These are phyloP conservation scores for Palaemon carinicauda DNA, from an alignment of 1,140 invertebrate genomes.

Conservation along the genomic window DNA sequence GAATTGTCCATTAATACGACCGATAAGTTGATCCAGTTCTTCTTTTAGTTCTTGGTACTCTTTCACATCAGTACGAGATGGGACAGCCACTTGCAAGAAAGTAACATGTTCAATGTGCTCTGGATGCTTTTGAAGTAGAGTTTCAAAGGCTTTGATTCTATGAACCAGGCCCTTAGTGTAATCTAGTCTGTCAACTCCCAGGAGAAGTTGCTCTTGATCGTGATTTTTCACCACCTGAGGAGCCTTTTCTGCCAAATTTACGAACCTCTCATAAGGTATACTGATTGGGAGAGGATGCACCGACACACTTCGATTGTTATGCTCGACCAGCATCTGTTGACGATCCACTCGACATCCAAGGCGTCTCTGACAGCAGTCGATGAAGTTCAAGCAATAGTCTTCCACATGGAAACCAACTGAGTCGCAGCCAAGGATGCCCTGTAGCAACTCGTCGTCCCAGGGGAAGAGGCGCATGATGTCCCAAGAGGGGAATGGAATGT, in stretches of 20 bases:
- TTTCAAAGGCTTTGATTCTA: conserved; percentile 83
- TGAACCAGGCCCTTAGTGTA: conserved; percentile 91
- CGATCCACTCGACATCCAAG: conserved; percentile 87
- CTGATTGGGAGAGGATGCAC: conserved; percentile 83
- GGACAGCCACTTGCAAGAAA: conserved; percentile 76
- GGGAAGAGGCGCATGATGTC: conserved; percentile 89
- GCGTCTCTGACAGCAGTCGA: conserved; percentile 87
- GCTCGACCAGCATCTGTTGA: conserved; percentile 85
- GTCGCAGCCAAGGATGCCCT: conserved; percentile 81
- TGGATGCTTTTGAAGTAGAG: conserved; percentile 83
- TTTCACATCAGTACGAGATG: conserved; percentile 87
- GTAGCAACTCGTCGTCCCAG: conserved; percentile 90
- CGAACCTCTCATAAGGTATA: conserved; percentile 87
- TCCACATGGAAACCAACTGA: conserved; percentile 92
- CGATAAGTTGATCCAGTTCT: conserved; percentile 89
- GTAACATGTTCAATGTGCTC: conserved; percentile 83
- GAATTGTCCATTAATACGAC: conserved; percentile 65
- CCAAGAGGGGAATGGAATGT: conserved; percentile 93
- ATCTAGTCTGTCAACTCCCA: conserved; percentile 88
- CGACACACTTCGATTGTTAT: conserved; percentile 83
- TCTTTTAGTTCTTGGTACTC: conserved; percentile 91
- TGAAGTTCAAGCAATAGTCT: conserved; percentile 90
- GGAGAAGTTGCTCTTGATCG: conserved; percentile 80
- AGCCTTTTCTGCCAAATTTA: conserved; percentile 80
- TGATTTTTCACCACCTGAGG: conserved; percentile 68